Base-by-base conservation (phyloP, 2,113 vertebrate genomes). In the Silurus asotus region DNA sequence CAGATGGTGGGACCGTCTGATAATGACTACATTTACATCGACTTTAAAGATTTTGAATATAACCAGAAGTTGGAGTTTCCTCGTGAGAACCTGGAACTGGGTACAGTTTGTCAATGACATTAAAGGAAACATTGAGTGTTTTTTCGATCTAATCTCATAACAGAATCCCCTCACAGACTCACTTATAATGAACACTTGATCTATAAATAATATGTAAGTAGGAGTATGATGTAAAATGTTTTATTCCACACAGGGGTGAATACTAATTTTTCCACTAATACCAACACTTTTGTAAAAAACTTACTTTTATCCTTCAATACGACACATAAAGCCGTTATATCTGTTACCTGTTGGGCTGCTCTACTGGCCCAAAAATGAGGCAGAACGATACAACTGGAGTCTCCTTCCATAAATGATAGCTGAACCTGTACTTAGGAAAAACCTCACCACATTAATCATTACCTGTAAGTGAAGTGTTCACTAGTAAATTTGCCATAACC, bases 51-150 rank as follows among this genome's bases (percentile, higher is more conserved):
- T 64, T 95, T 96, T 6, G 93, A 96, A 11, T 99, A 99, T 84
- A 95, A 99, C 82, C 86, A 88, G 45, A 97, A 97, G 88, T 97
- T 97, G 97, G 98, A 99, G 90, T 99, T 99, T 93, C 97, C 98
- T 37, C 95, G 97, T 80, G 97, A 99, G 94, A 99, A 99, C 84
- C 93, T 99, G 87, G 96, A 98, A 92, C 94, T 99, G 83, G 98
- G 98, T 99, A 94, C 92, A 95, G 90, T 45, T 81, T 10, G 61
- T 75, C 17, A 67, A 20, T 14, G 15, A 19, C 14, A 61, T 70
- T 17, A 70, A 48, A 72, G 37, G 28, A 75, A 53, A 75, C 5
- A 3, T n/a, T 74, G 2, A 20, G 8, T 5, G 1, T 74, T 74
- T 74, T 74, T 6, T 37, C 28, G 37, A 19, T 25, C 9, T 28